Percentiles rank a stretch among this genome's conserved stretches.
phyloP scores from a whole-genome alignment of 92 coral and sea anemone species.

The Nematostella vectensis region DNA sequence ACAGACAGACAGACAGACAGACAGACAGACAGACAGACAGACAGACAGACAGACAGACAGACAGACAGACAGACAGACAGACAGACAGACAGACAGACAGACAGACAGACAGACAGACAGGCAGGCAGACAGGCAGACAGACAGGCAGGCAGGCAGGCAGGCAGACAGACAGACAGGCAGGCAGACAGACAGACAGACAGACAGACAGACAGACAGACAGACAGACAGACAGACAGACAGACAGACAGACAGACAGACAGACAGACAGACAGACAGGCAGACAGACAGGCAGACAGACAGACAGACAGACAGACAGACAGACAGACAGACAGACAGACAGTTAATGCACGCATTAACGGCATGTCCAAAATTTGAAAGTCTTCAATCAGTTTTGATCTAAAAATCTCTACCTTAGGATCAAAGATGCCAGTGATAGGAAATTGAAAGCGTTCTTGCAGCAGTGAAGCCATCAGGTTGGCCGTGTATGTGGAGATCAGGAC shows the following conservation, averaged over 20 bases:
- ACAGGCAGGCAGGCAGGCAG: too few relatives aligned
- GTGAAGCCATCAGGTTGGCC: too few relatives aligned
- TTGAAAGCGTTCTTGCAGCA: too few relatives aligned
- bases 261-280: too few relatives aligned
- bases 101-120: slow-evolving; percentile 30
- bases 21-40: slow-evolving; percentile 30
- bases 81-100: slow-evolving; percentile 26
- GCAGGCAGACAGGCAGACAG: too few relatives aligned
- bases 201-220: slow-evolving; percentile 28
- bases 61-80: slow-evolving; percentile 29
- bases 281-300: too few relatives aligned
- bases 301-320: slow-evolving; percentile 36
- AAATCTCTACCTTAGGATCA: slow-evolving; percentile 93
- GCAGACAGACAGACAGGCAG: too few relatives aligned
- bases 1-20: slow-evolving; percentile 28
- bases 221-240: slow-evolving; percentile 35
- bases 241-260: slow-evolving; percentile 32
- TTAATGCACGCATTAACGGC: slow-evolving; percentile 11
- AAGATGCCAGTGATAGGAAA: too few relatives aligned
- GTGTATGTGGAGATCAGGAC: too few relatives aligned
- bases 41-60: slow-evolving; percentile 25
- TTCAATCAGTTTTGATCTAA: slow-evolving; percentile 92
- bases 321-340: slow-evolving; percentile 25
- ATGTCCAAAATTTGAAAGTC: slow-evolving; percentile 94
- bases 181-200: too few relatives aligned